These are phyloP conservation scores for Anableps anableps DNA, from an alignment of 2,797 vertebrate genomes.

Conservation along the genomic window DNA sequence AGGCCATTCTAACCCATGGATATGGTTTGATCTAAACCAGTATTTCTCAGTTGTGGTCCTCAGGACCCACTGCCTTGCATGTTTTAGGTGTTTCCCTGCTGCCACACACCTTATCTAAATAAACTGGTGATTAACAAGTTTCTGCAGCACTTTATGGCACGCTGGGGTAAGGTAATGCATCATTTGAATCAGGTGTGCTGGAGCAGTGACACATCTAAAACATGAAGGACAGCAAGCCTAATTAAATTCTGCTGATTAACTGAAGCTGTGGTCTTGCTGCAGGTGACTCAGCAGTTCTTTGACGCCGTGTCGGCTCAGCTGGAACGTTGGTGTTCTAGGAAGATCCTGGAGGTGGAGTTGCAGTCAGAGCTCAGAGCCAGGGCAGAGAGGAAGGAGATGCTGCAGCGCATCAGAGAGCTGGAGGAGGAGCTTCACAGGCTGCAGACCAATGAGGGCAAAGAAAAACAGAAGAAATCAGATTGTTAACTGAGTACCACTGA, in stretches of 20 bases:
- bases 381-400: slow-evolving; percentile 83
- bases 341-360: slow-evolving; percentile 85
- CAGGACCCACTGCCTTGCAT: background rate
- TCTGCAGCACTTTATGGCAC: background rate
- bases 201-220: background rate
- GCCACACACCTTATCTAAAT: background rate
- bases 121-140: background rate
- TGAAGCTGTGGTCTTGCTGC: background rate
- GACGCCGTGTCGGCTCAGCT: slow-evolving; percentile 89
- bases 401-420: slow-evolving; percentile 84
- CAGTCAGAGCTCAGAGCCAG: slow-evolving; percentile 82
- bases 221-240: background rate
- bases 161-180: background rate
- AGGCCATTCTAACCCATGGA: background rate
- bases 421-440: slow-evolving; percentile 88
- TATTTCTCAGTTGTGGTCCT: background rate
- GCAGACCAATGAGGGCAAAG: slow-evolving; percentile 77
- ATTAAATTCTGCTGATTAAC: background rate
- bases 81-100: background rate
- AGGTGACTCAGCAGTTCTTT: slow-evolving; percentile 89
- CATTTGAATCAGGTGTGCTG: background rate
- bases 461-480: slow-evolving; percentile 17
- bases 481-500: background rate
- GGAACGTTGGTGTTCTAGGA: slow-evolving; percentile 92
- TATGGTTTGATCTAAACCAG: background rate